Conservation (phyloP, 2,113 vertebrate genomes). For the Nannospalax galili region DNA sequence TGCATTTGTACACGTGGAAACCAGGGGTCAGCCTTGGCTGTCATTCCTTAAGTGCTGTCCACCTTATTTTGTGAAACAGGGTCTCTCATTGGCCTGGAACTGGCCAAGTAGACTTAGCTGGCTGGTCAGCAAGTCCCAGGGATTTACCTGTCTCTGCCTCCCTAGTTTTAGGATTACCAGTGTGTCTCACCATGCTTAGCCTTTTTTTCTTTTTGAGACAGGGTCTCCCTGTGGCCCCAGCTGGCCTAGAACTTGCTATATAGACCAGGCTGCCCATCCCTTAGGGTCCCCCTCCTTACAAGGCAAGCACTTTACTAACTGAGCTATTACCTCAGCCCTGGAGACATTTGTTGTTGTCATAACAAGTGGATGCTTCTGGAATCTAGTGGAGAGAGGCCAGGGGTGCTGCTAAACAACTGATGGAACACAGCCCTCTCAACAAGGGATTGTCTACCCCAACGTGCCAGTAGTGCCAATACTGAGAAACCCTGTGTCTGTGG, state of each 20-base stretch:
- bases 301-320: neutral
- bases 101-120: neutral
- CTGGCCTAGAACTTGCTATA: too few relatives aligned
- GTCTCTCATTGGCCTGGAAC: neutral
- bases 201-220: too few relatives aligned
- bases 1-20: neutral
- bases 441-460: neutral
- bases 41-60: neutral
- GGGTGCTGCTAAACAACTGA: neutral
- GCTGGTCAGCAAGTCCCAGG: neutral
- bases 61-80: neutral
- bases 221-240: too few relatives aligned
- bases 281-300: neutral
- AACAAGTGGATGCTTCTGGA: neutral
- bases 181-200: too few relatives aligned
- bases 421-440: neutral
- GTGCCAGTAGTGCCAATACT: neutral
- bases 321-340: neutral
- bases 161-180: neutral
- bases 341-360: neutral
- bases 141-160: neutral
- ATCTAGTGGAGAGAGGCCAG: neutral
- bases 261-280: too few relatives aligned
- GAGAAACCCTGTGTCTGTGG: neutral
- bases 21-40: neutral